Base-by-base conservation (phyloP, 2,888 invertebrate genomes). In the Agriopis leucophaearia region DNA sequence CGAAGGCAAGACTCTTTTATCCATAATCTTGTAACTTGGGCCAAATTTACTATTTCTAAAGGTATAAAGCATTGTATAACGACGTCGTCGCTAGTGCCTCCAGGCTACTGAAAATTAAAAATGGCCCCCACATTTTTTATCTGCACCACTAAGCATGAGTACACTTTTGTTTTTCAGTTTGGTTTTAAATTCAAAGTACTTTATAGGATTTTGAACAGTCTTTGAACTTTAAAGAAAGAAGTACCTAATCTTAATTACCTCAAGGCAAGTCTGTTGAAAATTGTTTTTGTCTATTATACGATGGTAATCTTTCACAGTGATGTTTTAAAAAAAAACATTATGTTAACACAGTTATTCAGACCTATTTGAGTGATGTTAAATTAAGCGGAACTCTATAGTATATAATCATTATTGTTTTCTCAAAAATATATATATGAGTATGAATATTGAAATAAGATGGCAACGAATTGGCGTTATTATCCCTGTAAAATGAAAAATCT, bases 51-150 rank as follows among this genome's bases (percentile, higher is more conserved):
- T 75, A 74, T 74, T 85, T 82, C 80, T 74, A 82, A 85, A 85
- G 80, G 82, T 81, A 88, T 81, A 87, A 87, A 87, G 82, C 81
- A 83, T 82, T 80, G 86, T 86, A 88, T 86, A 81, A 81, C 83
- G 80, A 87, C 80, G 83, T 81, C 83, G 79, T 82, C 79, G 84
- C 87, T 89, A 85, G 85, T 81, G 88, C 90, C 92, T 89, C 81
- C 79, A 74, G 92, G 89, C 89, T 85, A 91, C 89, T 85, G 87
- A 86, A 92, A 91, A 93, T 92, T 92, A 92, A 91, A 75, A 91
- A 90, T 88, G 85, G 85, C 86, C 84, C 81, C 83, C 82, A 82
- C 79, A 74, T 78, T 85, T 86, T 9, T 88, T 89, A 86, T 88
- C 82, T 84, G 83, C 83, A 79, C 83, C 84, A 78, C 82, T 83